phyloP scores from a whole-genome alignment of 2,888 invertebrate species.

The Branchipolynoe longqiensis region DNA sequence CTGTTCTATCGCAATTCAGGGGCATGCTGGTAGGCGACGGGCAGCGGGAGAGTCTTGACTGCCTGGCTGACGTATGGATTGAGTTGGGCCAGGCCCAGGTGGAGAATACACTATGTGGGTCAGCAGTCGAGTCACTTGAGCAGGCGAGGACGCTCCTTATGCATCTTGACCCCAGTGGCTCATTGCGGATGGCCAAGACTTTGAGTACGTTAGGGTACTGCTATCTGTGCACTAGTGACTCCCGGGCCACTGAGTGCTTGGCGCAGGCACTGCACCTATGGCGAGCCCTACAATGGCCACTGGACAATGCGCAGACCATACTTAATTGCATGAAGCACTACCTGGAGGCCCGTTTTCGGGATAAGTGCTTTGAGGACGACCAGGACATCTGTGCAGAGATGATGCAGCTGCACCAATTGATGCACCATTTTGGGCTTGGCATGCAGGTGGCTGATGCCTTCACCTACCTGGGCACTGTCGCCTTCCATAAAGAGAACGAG shows the following conservation, averaged over 20 bases:
- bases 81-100: slow-evolving; percentile 58
- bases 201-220: slow-evolving; percentile 62
- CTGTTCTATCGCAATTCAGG: slow-evolving; percentile 29
- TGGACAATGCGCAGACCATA: slow-evolving; percentile 55
- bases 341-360: slow-evolving; percentile 57
- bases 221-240: slow-evolving; percentile 58
- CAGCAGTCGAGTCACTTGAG: slow-evolving; percentile 43
- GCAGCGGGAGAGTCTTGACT: slow-evolving; percentile 21
- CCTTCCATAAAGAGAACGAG: slow-evolving; percentile 65
- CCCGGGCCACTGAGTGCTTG: slow-evolving; percentile 28
- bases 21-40: slow-evolving; percentile 37
- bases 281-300: slow-evolving; percentile 60
- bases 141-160: slow-evolving; percentile 41
- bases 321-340: slow-evolving; percentile 61
- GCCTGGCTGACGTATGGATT: slow-evolving; percentile 45
- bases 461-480: slow-evolving; percentile 64
- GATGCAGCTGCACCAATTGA: slow-evolving; percentile 58
- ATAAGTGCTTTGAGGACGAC: slow-evolving; percentile 50
- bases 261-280: slow-evolving; percentile 55
- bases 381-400: slow-evolving; percentile 56
- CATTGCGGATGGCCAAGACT: slow-evolving; percentile 57
- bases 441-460: slow-evolving; percentile 64
- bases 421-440: slow-evolving; percentile 43
- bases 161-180: slow-evolving; percentile 34
- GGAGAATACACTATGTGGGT: slow-evolving; percentile 53